These are phyloP conservation scores for Diorhabda sublineata DNA, from an alignment of 1,140 invertebrate species.

Conservation along the genomic window DNA sequence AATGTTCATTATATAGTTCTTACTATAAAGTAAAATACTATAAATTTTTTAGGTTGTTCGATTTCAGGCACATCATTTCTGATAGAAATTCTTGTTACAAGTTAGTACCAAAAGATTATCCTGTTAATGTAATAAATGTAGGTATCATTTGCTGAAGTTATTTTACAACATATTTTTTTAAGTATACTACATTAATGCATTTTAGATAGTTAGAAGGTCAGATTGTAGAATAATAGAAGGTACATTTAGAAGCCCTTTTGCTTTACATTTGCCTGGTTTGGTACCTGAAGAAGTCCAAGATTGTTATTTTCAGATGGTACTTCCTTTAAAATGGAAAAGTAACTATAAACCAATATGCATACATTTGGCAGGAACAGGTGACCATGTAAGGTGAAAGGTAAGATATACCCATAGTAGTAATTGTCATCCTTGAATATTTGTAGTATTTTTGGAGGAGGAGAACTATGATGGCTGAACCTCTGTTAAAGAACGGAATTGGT, in stretches of 20 bases:
- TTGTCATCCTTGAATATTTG: constrained; percentile 39
- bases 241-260: constrained; percentile 83
- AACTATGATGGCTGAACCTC: constrained; percentile 84
- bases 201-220: constrained; percentile 70
- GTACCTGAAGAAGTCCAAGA: constrained; percentile 79
- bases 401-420: constrained; percentile 10
- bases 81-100: constrained; percentile 77
- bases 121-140: constrained; percentile 86
- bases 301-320: constrained; percentile 78
- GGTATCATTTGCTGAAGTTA: constrained; percentile 27
- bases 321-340: constrained; percentile 76
- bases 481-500: constrained; percentile 88
- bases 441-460: constrained; percentile 90
- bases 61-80: constrained; percentile 83
- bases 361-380: constrained; percentile 95
- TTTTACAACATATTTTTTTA: neutral
- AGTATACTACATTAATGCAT: constrained; percentile 11
- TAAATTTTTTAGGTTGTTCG: constrained; percentile 67
- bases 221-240: constrained; percentile 81
- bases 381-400: constrained; percentile 73
- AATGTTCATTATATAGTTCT: neutral
- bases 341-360: constrained; percentile 81
- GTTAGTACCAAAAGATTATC: constrained; percentile 77
- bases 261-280: constrained; percentile 75
- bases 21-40: constrained; percentile 14